Base-by-base conservation (phyloP, 2,888 invertebrate genomes). In the Sarcophaga caerulescens region DNA sequence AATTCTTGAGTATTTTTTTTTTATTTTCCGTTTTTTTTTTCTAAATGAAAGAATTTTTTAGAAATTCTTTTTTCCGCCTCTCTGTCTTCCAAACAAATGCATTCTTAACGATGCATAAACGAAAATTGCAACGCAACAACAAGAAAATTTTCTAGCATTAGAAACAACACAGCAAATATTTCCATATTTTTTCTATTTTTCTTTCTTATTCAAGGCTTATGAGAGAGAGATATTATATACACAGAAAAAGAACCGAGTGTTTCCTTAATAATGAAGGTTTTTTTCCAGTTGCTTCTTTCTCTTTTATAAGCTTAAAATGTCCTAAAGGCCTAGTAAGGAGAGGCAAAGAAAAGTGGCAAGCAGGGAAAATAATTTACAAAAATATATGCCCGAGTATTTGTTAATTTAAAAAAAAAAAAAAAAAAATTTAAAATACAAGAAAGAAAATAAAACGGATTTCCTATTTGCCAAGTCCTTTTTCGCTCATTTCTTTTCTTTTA, bases 101-200 rank as follows among this genome's bases (percentile, higher is more conserved):
- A 75, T 80, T 76, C 60, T 76, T 80, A 84, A 84, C 84, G 84
- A 84, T 75, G 79, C 84, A 84, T 75, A 84, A 84, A 84, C 79
- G 52, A 66, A 71, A 23, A 62, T 19, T 35, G 35, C 35, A 35
- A 35, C 35, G 35, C 35, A 35, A 35, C 35, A 35, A 10, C 8
- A 35, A 35, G 35, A 35, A 35, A 6, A 35, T 35, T 35, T 52
- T 52, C 17, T 52, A 52, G 52, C 14, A 52, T 52, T 52, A 52
- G 52, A 52, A 52, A 52, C 52, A 52, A 52, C 52, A 17, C 1
- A 35, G 10, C 35, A 52, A 52, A 52, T 12, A 52, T 52, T 52
- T 52, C 10, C 17, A 52, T 14, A 14, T 52, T 14, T 52, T 52
- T 52, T 52, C 52, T 17, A 14, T 47, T 47, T 47, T 47, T 14